Conservation (phyloP, 2,888 invertebrate genomes). For the Ornithoptera priamus region DNA sequence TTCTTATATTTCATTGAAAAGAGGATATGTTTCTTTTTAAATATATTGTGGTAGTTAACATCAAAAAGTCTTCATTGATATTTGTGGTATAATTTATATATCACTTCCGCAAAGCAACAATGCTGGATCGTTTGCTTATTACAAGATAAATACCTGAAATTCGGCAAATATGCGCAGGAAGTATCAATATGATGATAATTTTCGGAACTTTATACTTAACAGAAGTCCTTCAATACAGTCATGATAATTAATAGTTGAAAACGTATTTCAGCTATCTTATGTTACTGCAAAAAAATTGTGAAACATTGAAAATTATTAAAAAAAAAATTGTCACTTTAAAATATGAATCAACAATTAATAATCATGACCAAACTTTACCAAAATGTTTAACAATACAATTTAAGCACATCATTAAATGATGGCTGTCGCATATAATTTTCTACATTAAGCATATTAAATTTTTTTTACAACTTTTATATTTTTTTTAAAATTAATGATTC, state of each 20-base stretch:
- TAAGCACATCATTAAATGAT: slow-evolving; percentile 29
- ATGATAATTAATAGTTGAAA: slow-evolving; percentile 27
- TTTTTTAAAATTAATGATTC: slow-evolving; percentile 10
- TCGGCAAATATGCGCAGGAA: neutral
- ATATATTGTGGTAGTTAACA: slow-evolving; percentile 25
- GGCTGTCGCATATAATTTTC: slow-evolving; percentile 15
- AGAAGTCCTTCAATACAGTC: slow-evolving; percentile 4
- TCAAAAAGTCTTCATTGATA: slow-evolving; percentile 30
- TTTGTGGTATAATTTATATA: neutral
- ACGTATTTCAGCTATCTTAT: too few species aligned
- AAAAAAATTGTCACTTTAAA: neutral
- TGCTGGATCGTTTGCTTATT: neutral
- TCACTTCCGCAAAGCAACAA: neutral
- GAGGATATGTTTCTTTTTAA: slow-evolving; percentile 9
- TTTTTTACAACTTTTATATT: slow-evolving; percentile 15
- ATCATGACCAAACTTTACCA: slow-evolving; percentile 25
- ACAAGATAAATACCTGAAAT: neutral
- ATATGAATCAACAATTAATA: slow-evolving; percentile 26
- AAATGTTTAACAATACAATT: slow-evolving; percentile 19
- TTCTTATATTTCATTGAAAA: slow-evolving; percentile 4
- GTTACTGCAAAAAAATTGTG: slow-evolving; percentile 31
- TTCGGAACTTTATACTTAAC: neutral
- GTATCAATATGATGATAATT: neutral
- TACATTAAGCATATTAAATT: slow-evolving; percentile 27
- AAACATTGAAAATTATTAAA: neutral